Base-by-base conservation (phyloP, 2,113 vertebrate genomes). In the Cyanocitta stelleri region DNA sequence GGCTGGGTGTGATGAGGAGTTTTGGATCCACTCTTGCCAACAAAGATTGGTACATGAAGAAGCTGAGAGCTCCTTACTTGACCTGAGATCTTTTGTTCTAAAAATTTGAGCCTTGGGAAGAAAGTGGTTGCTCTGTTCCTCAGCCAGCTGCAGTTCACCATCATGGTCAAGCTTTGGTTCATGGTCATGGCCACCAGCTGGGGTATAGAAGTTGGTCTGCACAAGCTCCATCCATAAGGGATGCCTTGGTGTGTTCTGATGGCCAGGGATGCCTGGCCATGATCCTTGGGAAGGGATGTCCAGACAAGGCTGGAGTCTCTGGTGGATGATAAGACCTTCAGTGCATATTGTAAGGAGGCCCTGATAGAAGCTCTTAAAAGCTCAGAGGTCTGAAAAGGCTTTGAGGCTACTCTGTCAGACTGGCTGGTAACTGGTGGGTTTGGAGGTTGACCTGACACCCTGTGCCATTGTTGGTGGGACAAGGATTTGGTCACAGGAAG, bases 381-480 rank as follows among this genome's bases (percentile, higher is more conserved):
- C n/a, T 44, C 48, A 43, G 58, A 68, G 21, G 5, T 87, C 15
- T 72, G 62, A 73, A 77, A 62, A 39, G 9, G 33, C 39, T 66
- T 24, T 33, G 61, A 89, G 46, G 76, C 63, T 77, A 14, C n/a
- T 69, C 33, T 4, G 1, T 74, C 64, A 77, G 78, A 46, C n/a
- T 72, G 56, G 39, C 22, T 0, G 0, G 29, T 43, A 14, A 51
- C 41, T 76, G 74, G 4, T 66, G 33, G 62, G 32, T 59, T 90
- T 62, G 67, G 49, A 67, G 67, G 61, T 66, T 82, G 64, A 49
- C 17, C 52, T 51, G 64, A 63, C 6, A 5, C 29, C 21, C 68
- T 71, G 39, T 43, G 48, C 32, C 0, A 0, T 10, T 0, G 2
- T 27, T 24, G 55, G 19, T 43, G 33, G 72, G 35, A 63, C 37